Base-by-base conservation (phyloP, 2,113 vertebrate species). In the Petrocephalus microphthalmus region DNA sequence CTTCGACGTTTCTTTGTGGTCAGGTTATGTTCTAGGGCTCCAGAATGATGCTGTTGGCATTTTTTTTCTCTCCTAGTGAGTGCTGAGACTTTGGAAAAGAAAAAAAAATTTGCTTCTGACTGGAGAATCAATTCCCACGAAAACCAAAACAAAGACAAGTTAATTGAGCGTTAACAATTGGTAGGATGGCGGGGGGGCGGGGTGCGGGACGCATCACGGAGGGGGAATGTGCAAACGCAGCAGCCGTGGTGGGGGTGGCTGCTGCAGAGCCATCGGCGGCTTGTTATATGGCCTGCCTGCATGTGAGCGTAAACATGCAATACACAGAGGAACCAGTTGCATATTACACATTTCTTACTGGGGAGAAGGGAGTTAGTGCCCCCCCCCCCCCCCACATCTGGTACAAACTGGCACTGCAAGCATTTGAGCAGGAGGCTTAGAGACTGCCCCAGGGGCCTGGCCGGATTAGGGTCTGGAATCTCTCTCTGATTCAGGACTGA, bases 91-190 rank as follows among this genome's bases (percentile, higher is more conserved):
- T 60, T 84, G 52, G 47, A 42, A 42, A 42, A 42, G 3, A 42
- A 42, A 42, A 42, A 42, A 17, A 47, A 71, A 78, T 57, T 25
- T 6, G 37, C 49, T 11, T 1, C 19, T 87, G 67, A 86, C 88
- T 89, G 19, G 67, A 83, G 51, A 84, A 88, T 91, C 89, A 74
- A 87, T 90, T 86, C 25, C 52, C 84, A 37, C 15, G 87, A 52
- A 89, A 89, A n/a, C 83, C 85, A 60, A 57, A 82, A 54, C 67
- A 71, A 91, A 91, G 89, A 86, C 53, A 78, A 88, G 89, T 86
- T 57, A 89, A 89, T 91, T 19, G 74, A 88, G 86, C 89, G 5
- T 71, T 81, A 64, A 84, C 47, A 85, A 67, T 22, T 45, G 81
- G 45, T 83, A 42, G 37, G 22, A 22, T 47, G 42, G 45, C 0